Evolutionary conservation across 2,797 vertebrate genomes (phyloP), one percentile per base, ranked within the genome.

Genomic region (Dicrostonyx torquatus): DNA sequence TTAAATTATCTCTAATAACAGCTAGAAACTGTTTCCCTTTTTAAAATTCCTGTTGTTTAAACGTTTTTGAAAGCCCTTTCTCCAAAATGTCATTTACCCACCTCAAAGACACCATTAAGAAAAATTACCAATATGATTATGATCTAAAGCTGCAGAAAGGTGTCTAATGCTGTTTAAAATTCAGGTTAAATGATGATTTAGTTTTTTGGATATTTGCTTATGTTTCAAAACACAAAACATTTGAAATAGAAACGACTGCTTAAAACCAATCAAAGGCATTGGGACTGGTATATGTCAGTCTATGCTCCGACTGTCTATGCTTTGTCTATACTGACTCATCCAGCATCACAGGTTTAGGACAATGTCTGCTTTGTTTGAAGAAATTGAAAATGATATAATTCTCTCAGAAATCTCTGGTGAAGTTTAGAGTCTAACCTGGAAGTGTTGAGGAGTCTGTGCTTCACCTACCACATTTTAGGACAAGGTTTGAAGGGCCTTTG

Each of bases 1-100:
- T 92, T 90, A 84, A 77, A 82, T 76, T 37, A 92, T 90, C n/a
- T 53, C 17, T 58, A 90, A 50, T 72, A 76, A 75, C 10, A 97
- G 91, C 7, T 2, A 92, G 87, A 90, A 90, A 40, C 6, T 86
- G 22, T 53, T 94, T 53, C 9, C 55, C 43, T 62, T 53, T 92
- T 26, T 15, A 37, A 88, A 88, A 90, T n/a, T 22, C 53, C 18
- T 82, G 15, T 68, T 15, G 55, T 84, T 48, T 77, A 94, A 96
- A 90, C 91, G 37, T 14, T 53, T 76, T 22, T 76, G n/a, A 84
- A 92, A 92, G 29, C 58, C 48, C 43, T 48, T 78, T 82, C 26
- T 68, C 8, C 53, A 75, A 94, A 94, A 86, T 86, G 24, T 66
- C 68, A 64, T 55, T 64, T 88, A 75, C 77, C 92, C 31, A 58